Evolutionary conservation across 2,113 vertebrate species (phyloP), one percentile per base, ranked within the genome.

Genomic region (Alces alces): DNA sequence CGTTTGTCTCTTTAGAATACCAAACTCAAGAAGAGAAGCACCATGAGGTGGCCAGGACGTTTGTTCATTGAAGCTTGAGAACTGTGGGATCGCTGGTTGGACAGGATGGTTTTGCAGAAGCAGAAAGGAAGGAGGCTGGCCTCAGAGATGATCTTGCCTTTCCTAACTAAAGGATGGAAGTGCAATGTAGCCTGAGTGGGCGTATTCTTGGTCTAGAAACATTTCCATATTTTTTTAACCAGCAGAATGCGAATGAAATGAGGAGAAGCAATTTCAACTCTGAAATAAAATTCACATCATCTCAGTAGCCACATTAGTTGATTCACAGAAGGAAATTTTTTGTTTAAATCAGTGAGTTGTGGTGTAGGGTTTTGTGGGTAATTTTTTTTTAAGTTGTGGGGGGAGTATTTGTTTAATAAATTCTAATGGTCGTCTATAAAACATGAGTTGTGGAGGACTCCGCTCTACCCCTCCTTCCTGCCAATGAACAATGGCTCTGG

Each of bases 221-320:
- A 99, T 99, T 99, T 99, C 99, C 97, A 21, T 96, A 66, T 94
- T 76, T 66, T 73, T 98, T 96, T 97, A 98, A 98, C 98, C 98
- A 98, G 97, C 98, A 98, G 97, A 27, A 85, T 58, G 83, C 93
- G 91, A 91, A 45, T 97, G 97, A 98, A 97, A 95, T 30, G 96
- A 98, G 82, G 93, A 97, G 97, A 98, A 97, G 89, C 92, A 97
- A 66, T 97, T 97, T 97, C 97, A 97, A 87, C 94, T 98, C 97
- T 88, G 93, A 89, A 97, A 93, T 80, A 97, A 95, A 83, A 97
- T 96, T 85, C 96, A 58, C 61, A 94, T 94, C 98, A 95, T 97
- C 97, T 98, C 97, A 23, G 90, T 57, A 87, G 66, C 91, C 95
- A 97, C 91, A 73, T 27, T 73, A 76, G 96, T 84, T 88, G 91